Conservation (phyloP, 2,888 invertebrate species). For the Idaea straminata region DNA sequence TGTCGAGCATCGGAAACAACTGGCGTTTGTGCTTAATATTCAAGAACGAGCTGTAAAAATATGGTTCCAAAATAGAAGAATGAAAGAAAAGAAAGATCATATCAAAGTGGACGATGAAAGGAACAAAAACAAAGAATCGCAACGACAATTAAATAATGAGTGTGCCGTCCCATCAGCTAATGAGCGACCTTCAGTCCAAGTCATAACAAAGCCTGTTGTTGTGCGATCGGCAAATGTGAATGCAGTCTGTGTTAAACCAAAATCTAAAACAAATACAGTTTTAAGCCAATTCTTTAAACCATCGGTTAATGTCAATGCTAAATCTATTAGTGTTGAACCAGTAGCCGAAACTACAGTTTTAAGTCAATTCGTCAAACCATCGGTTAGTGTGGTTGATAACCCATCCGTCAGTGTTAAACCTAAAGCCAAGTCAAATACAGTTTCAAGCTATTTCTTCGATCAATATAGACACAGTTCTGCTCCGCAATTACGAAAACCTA, state of each 20-base stretch:
- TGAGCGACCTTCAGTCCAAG: constrained; percentile 35
- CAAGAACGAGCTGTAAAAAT: constrained; percentile 89
- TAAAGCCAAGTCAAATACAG: neutral
- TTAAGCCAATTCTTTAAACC: neutral
- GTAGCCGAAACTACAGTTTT: neutral
- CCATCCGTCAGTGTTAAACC: neutral
- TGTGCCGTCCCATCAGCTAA: constrained; percentile 37
- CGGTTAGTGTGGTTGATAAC: neutral
- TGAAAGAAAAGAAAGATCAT: constrained; percentile 84
- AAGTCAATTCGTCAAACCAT: neutral
- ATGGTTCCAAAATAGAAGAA: constrained; percentile 91
- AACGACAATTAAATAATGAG: constrained; percentile 44
- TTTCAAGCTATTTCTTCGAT: neutral
- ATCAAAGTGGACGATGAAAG: constrained; percentile 39
- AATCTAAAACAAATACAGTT: neutral
- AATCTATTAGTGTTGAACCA: neutral
- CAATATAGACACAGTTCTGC: neutral
- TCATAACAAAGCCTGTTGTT: constrained; percentile 16
- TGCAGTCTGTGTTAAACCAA: neutral
- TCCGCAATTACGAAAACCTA: neutral
- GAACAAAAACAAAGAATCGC: constrained; percentile 30
- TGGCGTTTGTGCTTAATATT: constrained; percentile 82
- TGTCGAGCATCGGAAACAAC: constrained; percentile 83
- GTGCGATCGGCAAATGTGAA: neutral
- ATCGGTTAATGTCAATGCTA: neutral